Conservation (phyloP, 2,888 invertebrate species). For the Cryptus armator region DNA sequence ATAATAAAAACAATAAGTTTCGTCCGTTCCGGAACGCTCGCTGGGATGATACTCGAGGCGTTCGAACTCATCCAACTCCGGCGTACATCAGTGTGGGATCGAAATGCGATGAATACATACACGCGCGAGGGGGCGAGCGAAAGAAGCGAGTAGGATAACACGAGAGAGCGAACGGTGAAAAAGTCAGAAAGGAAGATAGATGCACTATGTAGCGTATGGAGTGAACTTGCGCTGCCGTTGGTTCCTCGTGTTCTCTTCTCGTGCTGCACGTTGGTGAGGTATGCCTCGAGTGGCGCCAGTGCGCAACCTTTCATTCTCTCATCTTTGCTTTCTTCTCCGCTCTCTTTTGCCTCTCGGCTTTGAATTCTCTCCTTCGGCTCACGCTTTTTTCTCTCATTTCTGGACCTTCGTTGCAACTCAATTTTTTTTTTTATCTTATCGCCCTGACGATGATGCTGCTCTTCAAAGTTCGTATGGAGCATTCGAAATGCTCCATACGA, state of each 20-base stretch:
- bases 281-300: constrained; percentile 79
- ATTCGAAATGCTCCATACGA: no score
- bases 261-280: constrained; percentile 70
- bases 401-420: constrained; percentile 6
- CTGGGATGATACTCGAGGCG: constrained; percentile 69
- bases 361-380: constrained; percentile 52
- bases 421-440: constrained; percentile 1
- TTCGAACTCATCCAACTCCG: constrained; percentile 48
- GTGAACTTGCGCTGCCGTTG: constrained; percentile 49
- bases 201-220: constrained; percentile 42
- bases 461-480: no score
- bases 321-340: constrained; percentile 51
- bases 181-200: constrained; percentile 51
- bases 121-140: constrained; percentile 51
- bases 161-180: constrained; percentile 22
- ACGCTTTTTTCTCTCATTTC: constrained; percentile 37
- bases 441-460: background rate
- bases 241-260: constrained; percentile 60
- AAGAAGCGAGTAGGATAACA: constrained; percentile 36
- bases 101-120: constrained; percentile 75
- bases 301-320: constrained; percentile 59
- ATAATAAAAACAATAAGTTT: constrained; percentile 83
- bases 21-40: constrained; percentile 64
- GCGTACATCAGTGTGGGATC: constrained; percentile 81
- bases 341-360: constrained; percentile 55